Conservation (phyloP, 2,797 vertebrate species). For the Polyboroides typus region DNA sequence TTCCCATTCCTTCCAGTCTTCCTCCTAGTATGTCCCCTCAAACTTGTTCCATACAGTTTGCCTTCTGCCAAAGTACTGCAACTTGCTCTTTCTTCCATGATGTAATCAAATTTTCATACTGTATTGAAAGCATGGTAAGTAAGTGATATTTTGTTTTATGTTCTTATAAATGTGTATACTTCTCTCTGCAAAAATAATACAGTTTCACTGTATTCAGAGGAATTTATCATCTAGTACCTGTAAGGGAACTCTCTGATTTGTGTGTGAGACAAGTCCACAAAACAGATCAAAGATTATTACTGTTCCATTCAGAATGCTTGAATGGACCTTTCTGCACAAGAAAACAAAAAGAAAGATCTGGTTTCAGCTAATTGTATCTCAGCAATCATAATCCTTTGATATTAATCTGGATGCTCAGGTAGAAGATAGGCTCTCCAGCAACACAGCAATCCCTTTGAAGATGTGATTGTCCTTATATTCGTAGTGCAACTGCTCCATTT, state of each 20-base stretch:
- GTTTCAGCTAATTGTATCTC: not conserved
- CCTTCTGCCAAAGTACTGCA: not conserved
- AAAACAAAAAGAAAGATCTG: not conserved
- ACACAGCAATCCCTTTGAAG: not conserved
- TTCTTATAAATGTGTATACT: not conserved
- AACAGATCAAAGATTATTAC: not conserved
- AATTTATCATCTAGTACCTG: not conserved
- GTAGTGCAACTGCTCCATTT: not conserved
- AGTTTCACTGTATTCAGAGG: not conserved
- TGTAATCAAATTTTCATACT: not conserved
- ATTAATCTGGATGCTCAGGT: not conserved
- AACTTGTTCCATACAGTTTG: not conserved
- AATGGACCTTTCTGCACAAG: not conserved
- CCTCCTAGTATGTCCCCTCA: not conserved
- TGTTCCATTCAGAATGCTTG: not conserved
- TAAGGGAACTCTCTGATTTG: not conserved
- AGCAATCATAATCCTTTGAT: not conserved
- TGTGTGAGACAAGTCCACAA: not conserved
- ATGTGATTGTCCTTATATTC: not conserved
- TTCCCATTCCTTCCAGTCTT: not conserved
- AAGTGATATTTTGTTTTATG: not conserved
- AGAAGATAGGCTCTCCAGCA: not conserved
- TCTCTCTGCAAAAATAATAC: not conserved
- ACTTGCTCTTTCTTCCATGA: not conserved
- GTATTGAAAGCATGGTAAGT: not conserved